Conservation (phyloP, 2,113 vertebrate species). For the Talpa occidentalis region DNA sequence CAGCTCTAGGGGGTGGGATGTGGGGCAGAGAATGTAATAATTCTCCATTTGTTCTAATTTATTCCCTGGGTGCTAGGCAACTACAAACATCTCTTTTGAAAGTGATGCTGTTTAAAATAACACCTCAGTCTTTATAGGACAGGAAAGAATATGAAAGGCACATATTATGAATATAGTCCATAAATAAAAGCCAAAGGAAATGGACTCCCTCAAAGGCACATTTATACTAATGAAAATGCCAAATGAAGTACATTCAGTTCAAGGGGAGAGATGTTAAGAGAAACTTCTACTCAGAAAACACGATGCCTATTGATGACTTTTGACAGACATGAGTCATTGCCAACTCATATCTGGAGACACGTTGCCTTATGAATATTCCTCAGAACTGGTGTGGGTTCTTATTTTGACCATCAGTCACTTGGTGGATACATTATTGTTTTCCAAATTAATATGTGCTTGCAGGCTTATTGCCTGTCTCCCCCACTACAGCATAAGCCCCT, state of each 20-base stretch:
- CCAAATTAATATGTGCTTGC: neutral
- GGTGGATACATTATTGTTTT: neutral
- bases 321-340: neutral
- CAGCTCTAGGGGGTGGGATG: neutral
- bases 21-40: neutral
- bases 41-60: neutral
- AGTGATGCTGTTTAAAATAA: neutral
- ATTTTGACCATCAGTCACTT: neutral
- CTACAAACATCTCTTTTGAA: conserved; percentile 63
- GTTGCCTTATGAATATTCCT: neutral
- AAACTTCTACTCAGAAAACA: neutral
- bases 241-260: neutral
- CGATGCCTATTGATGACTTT: neutral
- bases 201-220: neutral
- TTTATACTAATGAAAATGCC: neutral
- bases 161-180: neutral
- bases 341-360: neutral
- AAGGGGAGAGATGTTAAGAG: neutral
- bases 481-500: neutral
- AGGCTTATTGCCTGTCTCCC: neutral
- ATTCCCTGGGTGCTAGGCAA: conserved; percentile 28
- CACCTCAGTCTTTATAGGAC: neutral
- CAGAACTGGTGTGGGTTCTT: neutral
- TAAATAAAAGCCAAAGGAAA: conserved; percentile 7
- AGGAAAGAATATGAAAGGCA: neutral